Percentiles rank a stretch among this genome's conserved stretches.
Conservation (phyloP, 2,888 invertebrate genomes). For the Hoplodrina blanda region DNA sequence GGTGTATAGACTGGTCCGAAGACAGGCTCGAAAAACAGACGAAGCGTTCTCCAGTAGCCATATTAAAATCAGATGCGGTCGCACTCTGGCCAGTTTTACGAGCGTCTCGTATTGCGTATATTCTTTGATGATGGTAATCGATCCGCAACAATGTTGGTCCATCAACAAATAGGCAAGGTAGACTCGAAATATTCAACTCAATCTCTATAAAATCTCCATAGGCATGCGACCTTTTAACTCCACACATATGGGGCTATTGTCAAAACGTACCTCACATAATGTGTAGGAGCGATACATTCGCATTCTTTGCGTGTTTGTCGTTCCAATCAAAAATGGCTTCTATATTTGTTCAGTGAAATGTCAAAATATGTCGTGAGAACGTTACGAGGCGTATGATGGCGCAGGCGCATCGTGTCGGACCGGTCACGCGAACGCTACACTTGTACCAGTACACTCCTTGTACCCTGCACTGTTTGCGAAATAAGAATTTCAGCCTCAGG, state of each 20-base stretch:
- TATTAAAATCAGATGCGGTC: conserved; percentile 79
- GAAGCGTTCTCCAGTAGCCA: conserved; percentile 77
- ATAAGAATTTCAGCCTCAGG: conserved; percentile 80
- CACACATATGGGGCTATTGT: conserved; percentile 70
- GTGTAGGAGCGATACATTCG: conserved; percentile 72
- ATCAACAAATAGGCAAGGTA: conserved; percentile 70
- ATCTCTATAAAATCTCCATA: conserved; percentile 72
- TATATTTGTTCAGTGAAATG: conserved; percentile 89
- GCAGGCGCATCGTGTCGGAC: conserved; percentile 80
- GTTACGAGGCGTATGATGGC: conserved; percentile 78
- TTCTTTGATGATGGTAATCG: conserved; percentile 68
- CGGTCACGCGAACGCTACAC: conserved; percentile 85
- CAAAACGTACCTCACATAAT: conserved; percentile 60
- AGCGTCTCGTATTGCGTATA: conserved; percentile 46
- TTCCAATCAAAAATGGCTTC: conserved; percentile 86
- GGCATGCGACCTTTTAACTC: conserved; percentile 70
- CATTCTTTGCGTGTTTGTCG: conserved; percentile 78
- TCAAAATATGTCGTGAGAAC: conserved; percentile 89
- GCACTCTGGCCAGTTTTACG: conserved; percentile 66
- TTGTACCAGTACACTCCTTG: conserved; percentile 69
- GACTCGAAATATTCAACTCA: conserved; percentile 72
- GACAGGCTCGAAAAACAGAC: conserved; percentile 66
- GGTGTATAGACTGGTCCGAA: conserved; percentile 69
- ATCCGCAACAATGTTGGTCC: conserved; percentile 73
- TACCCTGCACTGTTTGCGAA: conserved; percentile 67